Conservation (phyloP, 1,140 invertebrate genomes). For the Aphaenogaster ashmeadi region DNA sequence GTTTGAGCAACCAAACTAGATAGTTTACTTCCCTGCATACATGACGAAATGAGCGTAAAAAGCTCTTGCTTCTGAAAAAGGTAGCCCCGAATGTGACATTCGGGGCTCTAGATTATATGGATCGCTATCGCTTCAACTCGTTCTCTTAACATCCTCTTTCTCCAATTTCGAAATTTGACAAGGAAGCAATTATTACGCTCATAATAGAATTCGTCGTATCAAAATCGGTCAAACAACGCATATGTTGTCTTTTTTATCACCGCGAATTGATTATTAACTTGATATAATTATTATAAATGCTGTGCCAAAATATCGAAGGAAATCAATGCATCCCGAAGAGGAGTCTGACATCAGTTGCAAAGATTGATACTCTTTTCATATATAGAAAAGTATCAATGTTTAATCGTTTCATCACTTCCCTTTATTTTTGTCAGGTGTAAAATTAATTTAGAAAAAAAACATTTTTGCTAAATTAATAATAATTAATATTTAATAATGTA, state of each 20-base stretch:
- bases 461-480: not conserved
- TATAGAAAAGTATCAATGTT: not conserved
- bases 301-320: not conserved
- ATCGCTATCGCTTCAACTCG: not conserved
- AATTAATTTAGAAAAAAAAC: not conserved
- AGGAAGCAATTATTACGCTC: not conserved
- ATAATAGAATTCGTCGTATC: slow-evolving; percentile 26
- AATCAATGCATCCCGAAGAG: no score
- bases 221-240: slow-evolving; percentile 9
- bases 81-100: not conserved
- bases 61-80: no score
- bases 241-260: not conserved
- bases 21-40: not conserved
- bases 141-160: not conserved
- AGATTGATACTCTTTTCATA: not conserved
- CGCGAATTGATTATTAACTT: slow-evolving; percentile 1
- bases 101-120: not conserved
- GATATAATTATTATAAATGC: slow-evolving; percentile 18
- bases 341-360: not conserved
- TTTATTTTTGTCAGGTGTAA: not conserved
- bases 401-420: not conserved
- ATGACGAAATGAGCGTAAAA: not conserved
- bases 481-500: not conserved
- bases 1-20: not conserved
- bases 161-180: not conserved